These are phyloP conservation scores for Phenganax marumi DNA, from an alignment of 92 coral and sea anemone genomes.

Conservation along the genomic window DNA sequence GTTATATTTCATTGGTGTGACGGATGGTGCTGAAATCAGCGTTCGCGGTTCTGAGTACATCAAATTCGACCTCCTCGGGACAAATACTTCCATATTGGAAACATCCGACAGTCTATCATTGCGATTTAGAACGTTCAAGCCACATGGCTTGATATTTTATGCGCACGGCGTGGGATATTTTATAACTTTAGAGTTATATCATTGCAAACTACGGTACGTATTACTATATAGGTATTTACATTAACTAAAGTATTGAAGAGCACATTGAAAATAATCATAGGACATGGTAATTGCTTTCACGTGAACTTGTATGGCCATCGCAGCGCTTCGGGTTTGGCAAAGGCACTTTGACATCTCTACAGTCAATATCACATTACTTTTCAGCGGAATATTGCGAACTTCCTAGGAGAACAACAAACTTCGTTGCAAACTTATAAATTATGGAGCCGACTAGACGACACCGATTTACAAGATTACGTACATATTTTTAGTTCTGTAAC, in stretches of 20 bases:
- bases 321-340: too few species aligned
- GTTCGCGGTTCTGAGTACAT: constrained; percentile 12
- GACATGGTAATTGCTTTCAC: not conserved
- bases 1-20: not conserved
- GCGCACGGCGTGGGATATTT: constrained; percentile 83
- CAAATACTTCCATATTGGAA: not conserved
- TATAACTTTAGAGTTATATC: constrained; percentile 79
- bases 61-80: constrained; percentile 3
- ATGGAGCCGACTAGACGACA: too few species aligned
- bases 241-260: not conserved
- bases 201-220: constrained; percentile 76
- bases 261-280: not conserved
- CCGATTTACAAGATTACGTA: too few species aligned
- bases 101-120: constrained; percentile 30
- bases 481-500: too few species aligned
- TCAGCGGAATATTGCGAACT: too few species aligned
- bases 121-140: constrained; percentile 76
- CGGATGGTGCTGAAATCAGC: constrained; percentile 7
- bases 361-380: too few species aligned
- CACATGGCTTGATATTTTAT: constrained; percentile 74
- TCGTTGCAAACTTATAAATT: too few species aligned
- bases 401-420: too few species aligned
- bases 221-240: not conserved
- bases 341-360: too few species aligned
- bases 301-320: not conserved